Evolutionary conservation across 2,113 vertebrate genomes (phyloP).

Genomic region (Carassius carassius): DNA sequence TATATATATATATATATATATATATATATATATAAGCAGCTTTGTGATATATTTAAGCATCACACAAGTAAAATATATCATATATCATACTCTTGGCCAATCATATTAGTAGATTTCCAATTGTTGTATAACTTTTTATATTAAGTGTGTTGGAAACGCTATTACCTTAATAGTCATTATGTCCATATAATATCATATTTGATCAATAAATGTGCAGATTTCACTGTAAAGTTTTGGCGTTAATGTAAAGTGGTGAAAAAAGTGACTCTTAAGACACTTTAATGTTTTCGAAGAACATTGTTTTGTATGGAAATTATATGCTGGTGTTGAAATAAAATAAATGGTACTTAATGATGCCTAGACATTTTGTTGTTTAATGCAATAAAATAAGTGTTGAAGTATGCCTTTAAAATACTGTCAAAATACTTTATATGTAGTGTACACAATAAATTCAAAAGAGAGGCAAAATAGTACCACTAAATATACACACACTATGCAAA

Average conservation of each 20-base stretch:
- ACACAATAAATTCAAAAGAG: not conserved
- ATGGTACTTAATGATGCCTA: not conserved
- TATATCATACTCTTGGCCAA: too few species aligned
- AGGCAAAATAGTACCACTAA: not conserved
- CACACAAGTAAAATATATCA: not conserved
- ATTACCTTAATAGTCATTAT: not conserved
- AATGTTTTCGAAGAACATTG: not conserved
- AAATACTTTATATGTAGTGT: not conserved
- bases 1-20: too few species aligned
- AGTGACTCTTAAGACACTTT: too few species aligned
- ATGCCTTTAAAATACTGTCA: not conserved
- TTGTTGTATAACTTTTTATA: not conserved
- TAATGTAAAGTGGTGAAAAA: not conserved
- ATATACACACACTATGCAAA: constrained; percentile 21
- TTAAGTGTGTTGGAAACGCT: not conserved
- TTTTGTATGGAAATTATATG: not conserved
- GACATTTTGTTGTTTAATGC: not conserved
- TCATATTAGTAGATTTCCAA: too few species aligned
- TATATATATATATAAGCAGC: not conserved
- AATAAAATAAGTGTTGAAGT: not conserved
- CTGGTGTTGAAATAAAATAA: not conserved
- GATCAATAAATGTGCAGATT: not conserved
- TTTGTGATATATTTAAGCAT: not conserved
- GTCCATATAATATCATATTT: not conserved
- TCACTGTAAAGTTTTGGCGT: not conserved